These are phyloP conservation scores for Spodoptera exigua DNA, from an alignment of 2,888 invertebrate species.

Conservation along the genomic window DNA sequence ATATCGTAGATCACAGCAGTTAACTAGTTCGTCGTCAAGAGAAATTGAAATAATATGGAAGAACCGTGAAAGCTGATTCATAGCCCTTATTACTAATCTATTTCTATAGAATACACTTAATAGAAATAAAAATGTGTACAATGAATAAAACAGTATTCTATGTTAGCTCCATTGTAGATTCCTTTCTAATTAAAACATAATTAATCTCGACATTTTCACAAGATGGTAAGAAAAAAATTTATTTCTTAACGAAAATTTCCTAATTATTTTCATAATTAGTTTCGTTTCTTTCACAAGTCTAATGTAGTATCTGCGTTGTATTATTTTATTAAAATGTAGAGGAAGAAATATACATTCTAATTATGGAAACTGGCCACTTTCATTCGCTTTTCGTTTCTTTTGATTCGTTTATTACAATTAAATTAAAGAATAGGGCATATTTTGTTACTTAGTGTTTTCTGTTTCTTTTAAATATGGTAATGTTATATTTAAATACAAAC, in stretches of 20 bases:
- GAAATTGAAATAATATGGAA: too few relatives aligned
- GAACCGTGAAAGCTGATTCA: too few relatives aligned
- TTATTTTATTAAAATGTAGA: conserved; percentile 31
- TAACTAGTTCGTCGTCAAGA: too few relatives aligned
- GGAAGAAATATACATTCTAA: conserved; percentile 28
- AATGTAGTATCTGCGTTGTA: conserved; percentile 13
- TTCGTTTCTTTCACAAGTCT: conserved; percentile 17
- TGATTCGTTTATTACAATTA: conserved; percentile 7
- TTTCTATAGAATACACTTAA: neutral
- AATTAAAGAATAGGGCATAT: conserved; percentile 12
- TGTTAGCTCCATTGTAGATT: conserved; percentile 36
- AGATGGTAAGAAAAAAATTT: conserved; percentile 2
- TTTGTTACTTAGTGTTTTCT: neutral
- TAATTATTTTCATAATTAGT: conserved; percentile 35
- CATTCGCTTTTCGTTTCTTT: conserved; percentile 24
- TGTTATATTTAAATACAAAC: too few relatives aligned
- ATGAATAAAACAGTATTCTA: conserved; percentile 11
- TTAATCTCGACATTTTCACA: conserved; percentile 16
- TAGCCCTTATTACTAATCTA: too few relatives aligned
- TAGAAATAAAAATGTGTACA: conserved; percentile 12
- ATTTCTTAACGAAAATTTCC: conserved; percentile 13
- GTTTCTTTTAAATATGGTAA: too few relatives aligned
- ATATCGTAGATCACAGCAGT: too few relatives aligned
- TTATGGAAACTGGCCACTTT: conserved; percentile 25
- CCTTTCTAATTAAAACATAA: conserved; percentile 18